phyloP scores from a whole-genome alignment of 2,113 vertebrate species.

The Ceyx melanurus region DNA sequence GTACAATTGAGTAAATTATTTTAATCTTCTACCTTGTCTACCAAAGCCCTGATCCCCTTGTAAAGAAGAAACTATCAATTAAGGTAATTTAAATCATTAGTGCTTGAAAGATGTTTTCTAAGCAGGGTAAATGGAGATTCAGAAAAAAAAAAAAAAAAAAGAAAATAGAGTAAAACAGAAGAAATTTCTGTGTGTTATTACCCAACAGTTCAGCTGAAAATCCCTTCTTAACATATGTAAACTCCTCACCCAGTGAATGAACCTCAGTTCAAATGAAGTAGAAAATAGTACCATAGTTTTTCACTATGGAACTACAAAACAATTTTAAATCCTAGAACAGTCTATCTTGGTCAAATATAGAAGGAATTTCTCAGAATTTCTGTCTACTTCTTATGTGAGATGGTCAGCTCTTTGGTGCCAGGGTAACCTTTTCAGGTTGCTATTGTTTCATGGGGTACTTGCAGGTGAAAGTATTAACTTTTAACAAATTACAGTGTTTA shows the following conservation, averaged over 20 bases:
- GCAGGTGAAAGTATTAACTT: background rate
- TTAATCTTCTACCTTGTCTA: background rate
- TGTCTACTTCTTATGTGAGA: background rate
- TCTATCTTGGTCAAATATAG: background rate
- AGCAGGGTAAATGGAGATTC: background rate
- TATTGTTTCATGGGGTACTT: background rate
- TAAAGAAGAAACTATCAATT: background rate
- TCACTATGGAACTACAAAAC: background rate
- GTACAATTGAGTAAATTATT: background rate
- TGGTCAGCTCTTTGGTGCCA: background rate
- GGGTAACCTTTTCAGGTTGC: background rate
- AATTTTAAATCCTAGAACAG: background rate
- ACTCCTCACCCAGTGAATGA: background rate
- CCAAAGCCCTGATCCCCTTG: background rate
- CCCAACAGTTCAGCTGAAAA: background rate
- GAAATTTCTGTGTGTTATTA: background rate
- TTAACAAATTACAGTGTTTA: background rate
- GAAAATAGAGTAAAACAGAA: background rate
- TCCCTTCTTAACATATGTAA: background rate
- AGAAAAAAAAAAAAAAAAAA: fast-evolving
- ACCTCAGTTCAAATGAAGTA: fast-evolving
- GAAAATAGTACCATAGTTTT: background rate
- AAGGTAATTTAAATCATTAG: background rate
- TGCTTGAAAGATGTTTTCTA: background rate
- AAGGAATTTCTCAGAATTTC: background rate